These are phyloP conservation scores for Drosophila melanosoma DNA, from an alignment of 2,888 invertebrate genomes.

Conservation along the genomic window DNA sequence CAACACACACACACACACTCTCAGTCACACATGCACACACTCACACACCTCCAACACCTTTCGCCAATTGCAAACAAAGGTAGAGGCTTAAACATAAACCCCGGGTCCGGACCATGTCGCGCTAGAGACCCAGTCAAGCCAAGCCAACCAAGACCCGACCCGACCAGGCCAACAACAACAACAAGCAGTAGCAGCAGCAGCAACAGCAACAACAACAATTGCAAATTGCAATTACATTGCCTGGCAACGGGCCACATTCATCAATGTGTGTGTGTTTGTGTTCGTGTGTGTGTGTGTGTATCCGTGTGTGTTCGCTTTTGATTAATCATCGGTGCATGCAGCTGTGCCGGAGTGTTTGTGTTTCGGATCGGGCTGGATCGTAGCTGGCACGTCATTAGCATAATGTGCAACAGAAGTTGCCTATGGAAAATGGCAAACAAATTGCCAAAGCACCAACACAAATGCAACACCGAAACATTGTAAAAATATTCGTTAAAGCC, in stretches of 20 bases:
- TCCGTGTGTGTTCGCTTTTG: constrained; percentile 56
- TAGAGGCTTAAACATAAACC: constrained; percentile 27
- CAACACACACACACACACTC: constrained; percentile 12
- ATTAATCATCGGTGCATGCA: constrained; percentile 74
- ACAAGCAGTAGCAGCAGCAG: constrained; percentile 34
- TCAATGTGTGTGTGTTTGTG: constrained; percentile 20
- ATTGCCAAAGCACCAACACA: constrained; percentile 62
- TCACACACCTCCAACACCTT: constrained; percentile 65
- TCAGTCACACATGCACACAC: constrained; percentile 17
- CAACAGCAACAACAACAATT: constrained; percentile 55
- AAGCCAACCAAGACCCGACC: constrained; percentile 17
- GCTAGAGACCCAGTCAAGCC: constrained; percentile 25
- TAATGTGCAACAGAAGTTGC: constrained; percentile 79
- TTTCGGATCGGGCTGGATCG: constrained; percentile 41
- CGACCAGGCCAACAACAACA: constrained; percentile 34
- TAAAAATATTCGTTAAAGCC: constrained; percentile 36
- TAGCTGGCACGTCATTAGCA: constrained; percentile 76
- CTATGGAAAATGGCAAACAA: constrained; percentile 75
- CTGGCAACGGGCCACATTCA: constrained; percentile 69
- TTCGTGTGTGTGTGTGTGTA: constrained; percentile 21
- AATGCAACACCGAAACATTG: constrained; percentile 4
- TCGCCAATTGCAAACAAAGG: constrained; percentile 68
- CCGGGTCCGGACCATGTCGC: constrained; percentile 38
- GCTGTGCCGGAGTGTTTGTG: constrained; percentile 50
- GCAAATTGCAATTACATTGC: constrained; percentile 70